Evolutionary conservation across 2,113 vertebrate species (phyloP).

Genomic region (Ceyx melanurus): DNA sequence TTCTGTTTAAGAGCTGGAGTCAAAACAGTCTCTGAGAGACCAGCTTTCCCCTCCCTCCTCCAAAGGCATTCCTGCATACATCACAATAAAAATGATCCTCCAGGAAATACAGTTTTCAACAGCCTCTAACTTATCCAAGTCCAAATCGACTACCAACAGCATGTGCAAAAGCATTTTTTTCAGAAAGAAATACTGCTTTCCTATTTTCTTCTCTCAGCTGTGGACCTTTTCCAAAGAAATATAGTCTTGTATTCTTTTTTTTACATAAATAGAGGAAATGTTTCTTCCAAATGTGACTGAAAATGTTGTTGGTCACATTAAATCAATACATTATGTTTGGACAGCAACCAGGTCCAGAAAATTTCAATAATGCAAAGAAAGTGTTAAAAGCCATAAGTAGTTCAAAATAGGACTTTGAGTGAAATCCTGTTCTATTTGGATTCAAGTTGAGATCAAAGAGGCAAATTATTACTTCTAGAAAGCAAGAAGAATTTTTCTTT

Average conservation of each 20-base stretch:
- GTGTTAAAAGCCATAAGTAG: background rate
- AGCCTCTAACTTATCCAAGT: background rate
- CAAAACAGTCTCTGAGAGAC: background rate
- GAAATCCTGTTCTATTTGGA: background rate
- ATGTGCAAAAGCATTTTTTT: background rate
- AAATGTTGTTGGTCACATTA: background rate
- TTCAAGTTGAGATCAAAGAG: background rate
- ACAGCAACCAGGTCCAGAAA: background rate
- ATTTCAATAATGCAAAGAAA: background rate
- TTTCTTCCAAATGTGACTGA: slow-evolving; percentile 35
- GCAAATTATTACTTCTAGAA: background rate
- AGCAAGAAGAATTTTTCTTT: background rate
- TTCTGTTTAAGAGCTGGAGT: background rate
- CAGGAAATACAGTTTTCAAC: background rate
- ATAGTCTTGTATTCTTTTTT: background rate
- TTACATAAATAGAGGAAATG: background rate
- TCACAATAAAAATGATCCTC: background rate
- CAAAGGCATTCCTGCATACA: background rate
- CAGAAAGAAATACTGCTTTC: background rate
- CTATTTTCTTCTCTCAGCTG: background rate
- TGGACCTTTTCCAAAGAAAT: background rate
- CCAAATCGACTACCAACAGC: background rate
- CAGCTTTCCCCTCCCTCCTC: background rate
- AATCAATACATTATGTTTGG: background rate
- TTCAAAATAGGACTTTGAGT: background rate